phyloP scores from a whole-genome alignment of 2,113 vertebrate genomes.

The Dicerorhinus sumatrensis region DNA sequence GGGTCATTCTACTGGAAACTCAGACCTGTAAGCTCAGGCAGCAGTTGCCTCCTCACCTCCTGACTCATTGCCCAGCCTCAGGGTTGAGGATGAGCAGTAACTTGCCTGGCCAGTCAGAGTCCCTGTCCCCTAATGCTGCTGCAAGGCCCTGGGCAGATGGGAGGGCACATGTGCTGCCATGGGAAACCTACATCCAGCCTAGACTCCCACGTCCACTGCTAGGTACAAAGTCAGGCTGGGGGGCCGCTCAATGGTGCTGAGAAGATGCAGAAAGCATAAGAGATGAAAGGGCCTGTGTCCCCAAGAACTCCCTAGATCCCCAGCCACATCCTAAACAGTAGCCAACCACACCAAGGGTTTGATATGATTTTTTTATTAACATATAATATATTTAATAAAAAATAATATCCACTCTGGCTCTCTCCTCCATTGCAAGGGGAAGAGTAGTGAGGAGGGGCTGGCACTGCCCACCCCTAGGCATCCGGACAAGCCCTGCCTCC shows the following conservation, averaged over 20 bases:
- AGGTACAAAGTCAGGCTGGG: neutral
- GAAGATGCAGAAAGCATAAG: neutral
- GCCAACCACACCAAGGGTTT: neutral
- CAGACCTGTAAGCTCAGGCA: neutral
- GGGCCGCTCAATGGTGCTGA: neutral
- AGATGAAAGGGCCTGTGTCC: neutral
- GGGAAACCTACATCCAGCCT: neutral
- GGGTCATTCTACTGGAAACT: neutral
- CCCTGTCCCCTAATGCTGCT: neutral
- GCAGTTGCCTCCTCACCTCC: neutral
- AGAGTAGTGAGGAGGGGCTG: slow-evolving; percentile 69
- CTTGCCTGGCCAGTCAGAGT: neutral
- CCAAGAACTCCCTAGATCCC: neutral
- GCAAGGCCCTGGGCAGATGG: neutral
- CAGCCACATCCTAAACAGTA: neutral
- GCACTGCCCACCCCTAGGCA: slow-evolving; percentile 61
- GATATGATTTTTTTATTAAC: slow-evolving; percentile 83
- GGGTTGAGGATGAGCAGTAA: neutral
- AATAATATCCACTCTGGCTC: slow-evolving; percentile 87
- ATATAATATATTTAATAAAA: slow-evolving; percentile 89
- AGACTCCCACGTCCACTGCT: neutral
- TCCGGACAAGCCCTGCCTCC: slow-evolving; percentile 56
- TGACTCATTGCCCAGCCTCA: neutral
- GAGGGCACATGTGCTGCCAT: neutral
- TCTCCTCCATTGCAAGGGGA: slow-evolving; percentile 73